Evolutionary conservation across 2,888 invertebrate genomes (phyloP).

Genomic region (Seira sanloemensis): DNA sequence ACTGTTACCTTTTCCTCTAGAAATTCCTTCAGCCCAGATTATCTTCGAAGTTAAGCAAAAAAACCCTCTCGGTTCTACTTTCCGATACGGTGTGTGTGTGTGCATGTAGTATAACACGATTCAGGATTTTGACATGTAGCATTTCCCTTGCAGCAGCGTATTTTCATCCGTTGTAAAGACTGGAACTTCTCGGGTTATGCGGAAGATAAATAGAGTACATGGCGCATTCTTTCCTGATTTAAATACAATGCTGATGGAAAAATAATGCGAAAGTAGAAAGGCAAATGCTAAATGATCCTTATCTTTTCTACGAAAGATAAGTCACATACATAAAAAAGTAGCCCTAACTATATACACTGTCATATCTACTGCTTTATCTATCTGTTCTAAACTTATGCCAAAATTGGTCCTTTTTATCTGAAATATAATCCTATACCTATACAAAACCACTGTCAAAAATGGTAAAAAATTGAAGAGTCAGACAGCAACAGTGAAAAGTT

Average conservation of each 20-base stretch:
- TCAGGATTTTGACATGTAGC: background rate
- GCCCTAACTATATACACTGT: constrained; percentile 9
- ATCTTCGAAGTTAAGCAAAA: constrained; percentile 30
- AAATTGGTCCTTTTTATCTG: constrained; percentile 25
- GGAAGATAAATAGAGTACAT: no score
- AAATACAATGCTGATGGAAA: no score
- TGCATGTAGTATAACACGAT: no score
- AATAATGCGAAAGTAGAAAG: no score
- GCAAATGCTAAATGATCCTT: constrained; percentile 25
- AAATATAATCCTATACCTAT: constrained; percentile 33
- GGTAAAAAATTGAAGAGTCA: constrained; percentile 13
- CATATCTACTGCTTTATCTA: background rate
- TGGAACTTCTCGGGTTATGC: no score
- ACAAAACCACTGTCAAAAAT: constrained; percentile 36
- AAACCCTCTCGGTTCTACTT: constrained; percentile 1
- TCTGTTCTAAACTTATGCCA: no score
- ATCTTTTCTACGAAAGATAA: constrained; percentile 22
- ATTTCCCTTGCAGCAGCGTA: no score
- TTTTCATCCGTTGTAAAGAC: no score
- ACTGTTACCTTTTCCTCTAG: background rate
- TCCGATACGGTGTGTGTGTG: no score
- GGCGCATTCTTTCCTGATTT: no score
- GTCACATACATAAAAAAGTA: constrained; percentile 11
- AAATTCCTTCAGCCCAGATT: constrained; percentile 10
- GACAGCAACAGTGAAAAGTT: no score